Conservation (phyloP, 2,888 invertebrate genomes). For the Charanyca ferruginea region DNA sequence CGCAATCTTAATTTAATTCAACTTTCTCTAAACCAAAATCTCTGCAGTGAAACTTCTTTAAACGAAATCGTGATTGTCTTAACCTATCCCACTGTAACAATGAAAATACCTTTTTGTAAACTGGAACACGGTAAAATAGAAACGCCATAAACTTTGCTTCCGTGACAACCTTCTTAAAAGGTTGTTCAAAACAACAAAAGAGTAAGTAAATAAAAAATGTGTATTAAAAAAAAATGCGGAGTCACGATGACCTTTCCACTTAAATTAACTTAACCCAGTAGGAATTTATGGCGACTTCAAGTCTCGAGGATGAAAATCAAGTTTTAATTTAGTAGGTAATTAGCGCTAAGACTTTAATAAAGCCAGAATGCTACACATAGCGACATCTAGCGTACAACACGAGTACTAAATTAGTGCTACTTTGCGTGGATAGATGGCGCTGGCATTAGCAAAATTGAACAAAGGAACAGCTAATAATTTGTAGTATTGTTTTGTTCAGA, state of each 20-base stretch:
- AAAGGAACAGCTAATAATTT: not conserved
- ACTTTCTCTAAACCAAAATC: conserved; percentile 59
- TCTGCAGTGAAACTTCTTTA: conserved; percentile 53
- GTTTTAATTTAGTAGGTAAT: conserved; percentile 58
- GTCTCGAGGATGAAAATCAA: conserved; percentile 53
- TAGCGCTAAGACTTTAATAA: conserved; percentile 22
- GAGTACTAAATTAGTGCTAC: conserved; percentile 16
- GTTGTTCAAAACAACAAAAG: conserved; percentile 51
- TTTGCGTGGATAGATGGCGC: conserved; percentile 67
- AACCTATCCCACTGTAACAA: conserved; percentile 54
- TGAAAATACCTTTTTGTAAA: conserved; percentile 40
- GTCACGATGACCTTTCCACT: conserved; percentile 59
- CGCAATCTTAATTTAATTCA: conserved; percentile 48
- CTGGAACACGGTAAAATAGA: conserved; percentile 46
- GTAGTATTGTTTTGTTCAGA: conserved; percentile 22
- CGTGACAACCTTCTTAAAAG: conserved; percentile 50
- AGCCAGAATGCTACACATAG: conserved; percentile 30
- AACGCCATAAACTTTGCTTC: conserved; percentile 46
- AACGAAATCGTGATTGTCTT: conserved; percentile 47
- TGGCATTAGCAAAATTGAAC: conserved; percentile 39
- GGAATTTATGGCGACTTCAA: conserved; percentile 52
- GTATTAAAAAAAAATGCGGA: conserved; percentile 27
- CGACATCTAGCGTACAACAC: conserved; percentile 65
- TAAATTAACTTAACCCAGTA: conserved; percentile 57
- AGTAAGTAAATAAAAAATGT: conserved; percentile 32